Conservation (phyloP, 1,140 invertebrate species). For the Drosophila pseudoobscura region DNA sequence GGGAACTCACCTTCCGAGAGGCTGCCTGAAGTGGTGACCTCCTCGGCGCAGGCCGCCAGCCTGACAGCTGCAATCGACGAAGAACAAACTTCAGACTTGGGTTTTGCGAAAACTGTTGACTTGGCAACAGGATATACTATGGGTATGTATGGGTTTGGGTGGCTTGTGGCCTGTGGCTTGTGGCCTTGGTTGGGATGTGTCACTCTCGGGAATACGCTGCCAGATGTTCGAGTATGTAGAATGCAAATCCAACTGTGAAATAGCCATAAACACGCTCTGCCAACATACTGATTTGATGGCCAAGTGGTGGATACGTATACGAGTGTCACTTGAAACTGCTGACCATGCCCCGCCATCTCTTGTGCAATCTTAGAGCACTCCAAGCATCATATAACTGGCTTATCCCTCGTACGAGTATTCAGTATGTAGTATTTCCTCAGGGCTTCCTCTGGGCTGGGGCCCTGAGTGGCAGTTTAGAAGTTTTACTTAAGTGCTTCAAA, state of each 20-base stretch:
- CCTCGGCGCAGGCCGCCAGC: slow-evolving; percentile 62
- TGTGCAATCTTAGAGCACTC: slow-evolving; percentile 14
- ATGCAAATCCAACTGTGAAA: not conserved
- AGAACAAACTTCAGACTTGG: slow-evolving; percentile 12
- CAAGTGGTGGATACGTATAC: not conserved
- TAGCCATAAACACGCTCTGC: slow-evolving; percentile 20
- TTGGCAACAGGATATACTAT: slow-evolving; percentile 7
- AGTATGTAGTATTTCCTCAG: slow-evolving; percentile 1
- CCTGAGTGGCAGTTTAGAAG: slow-evolving; percentile 1
- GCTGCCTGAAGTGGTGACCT: slow-evolving; percentile 59
- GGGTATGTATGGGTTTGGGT: not conserved
- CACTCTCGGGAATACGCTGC: no score
- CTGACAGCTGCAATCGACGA: slow-evolving; percentile 54
- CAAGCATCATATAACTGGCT: slow-evolving; percentile 33
- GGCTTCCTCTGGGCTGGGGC: no score
- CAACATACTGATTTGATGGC: slow-evolving; percentile 28
- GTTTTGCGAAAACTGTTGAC: slow-evolving; percentile 5
- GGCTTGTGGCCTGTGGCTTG: no score
- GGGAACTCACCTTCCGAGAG: slow-evolving; percentile 72
- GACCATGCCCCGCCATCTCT: not conserved
- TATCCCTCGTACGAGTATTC: slow-evolving; percentile 15
- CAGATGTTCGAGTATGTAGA: not conserved
- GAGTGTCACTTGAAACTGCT: slow-evolving; percentile 20
- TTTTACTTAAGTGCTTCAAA: slow-evolving; percentile 35
- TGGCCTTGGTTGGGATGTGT: no score